Evolutionary conservation across 2,113 vertebrate species (phyloP).

Genomic region (Nipponia nippon): DNA sequence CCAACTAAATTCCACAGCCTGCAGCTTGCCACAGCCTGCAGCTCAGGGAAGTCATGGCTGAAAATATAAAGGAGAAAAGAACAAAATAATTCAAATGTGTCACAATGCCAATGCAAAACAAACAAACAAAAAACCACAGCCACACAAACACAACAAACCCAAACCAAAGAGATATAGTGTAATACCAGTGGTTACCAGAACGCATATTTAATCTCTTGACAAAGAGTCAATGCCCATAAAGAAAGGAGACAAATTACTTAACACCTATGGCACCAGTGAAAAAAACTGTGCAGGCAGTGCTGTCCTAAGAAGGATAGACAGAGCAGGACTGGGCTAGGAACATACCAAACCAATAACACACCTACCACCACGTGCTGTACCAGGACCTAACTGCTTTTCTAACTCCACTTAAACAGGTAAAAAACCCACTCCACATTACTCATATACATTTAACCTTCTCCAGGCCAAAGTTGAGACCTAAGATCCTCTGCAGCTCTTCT

Average conservation of each 20-base stretch:
- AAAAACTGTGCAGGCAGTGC: not conserved
- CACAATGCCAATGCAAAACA: not conserved
- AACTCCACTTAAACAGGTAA: not conserved
- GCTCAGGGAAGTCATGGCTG: not conserved
- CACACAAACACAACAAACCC: not conserved
- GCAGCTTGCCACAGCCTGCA: not conserved
- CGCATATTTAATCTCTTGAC: not conserved
- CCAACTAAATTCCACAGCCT: not conserved
- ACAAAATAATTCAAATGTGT: not conserved
- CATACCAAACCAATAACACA: not conserved
- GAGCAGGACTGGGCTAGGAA: not conserved
- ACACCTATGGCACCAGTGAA: not conserved
- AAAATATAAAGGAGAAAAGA: not conserved
- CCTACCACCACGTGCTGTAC: not conserved
- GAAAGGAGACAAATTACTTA: not conserved
- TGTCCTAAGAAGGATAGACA: not conserved
- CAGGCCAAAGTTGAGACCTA: accelerated
- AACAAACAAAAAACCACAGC: not conserved
- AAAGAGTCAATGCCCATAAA: not conserved
- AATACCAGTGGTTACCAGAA: not conserved
- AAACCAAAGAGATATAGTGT: not conserved
- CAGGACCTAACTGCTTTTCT: not conserved
- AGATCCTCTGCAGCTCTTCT: not conserved
- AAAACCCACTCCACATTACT: not conserved
- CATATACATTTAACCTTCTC: not conserved